These are phyloP conservation scores for Andrena praecox DNA, from an alignment of 2,888 invertebrate species.

Conservation along the genomic window DNA sequence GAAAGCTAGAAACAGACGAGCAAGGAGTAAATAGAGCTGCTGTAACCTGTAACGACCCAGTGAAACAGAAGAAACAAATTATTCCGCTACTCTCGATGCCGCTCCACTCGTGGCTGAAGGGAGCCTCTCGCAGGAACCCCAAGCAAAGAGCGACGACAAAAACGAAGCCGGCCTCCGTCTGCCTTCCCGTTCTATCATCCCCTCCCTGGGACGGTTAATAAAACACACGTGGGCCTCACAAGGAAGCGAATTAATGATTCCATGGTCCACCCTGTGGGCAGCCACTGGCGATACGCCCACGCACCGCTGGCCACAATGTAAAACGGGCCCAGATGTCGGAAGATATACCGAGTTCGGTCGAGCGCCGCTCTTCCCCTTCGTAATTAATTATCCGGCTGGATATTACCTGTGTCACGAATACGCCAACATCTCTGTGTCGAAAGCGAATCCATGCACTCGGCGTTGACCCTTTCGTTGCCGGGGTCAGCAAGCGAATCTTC, in stretches of 20 bases:
- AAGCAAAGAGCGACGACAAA: background rate
- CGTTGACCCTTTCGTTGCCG: background rate
- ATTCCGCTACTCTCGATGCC: background rate
- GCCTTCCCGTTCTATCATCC: slow-evolving; percentile 12
- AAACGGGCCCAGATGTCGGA: slow-evolving; percentile 76
- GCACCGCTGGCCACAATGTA: slow-evolving; percentile 76
- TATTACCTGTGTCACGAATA: slow-evolving; percentile 65
- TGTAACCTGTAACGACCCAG: too few relatives aligned
- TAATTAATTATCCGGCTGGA: slow-evolving; percentile 80
- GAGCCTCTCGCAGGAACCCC: background rate
- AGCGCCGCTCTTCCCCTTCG: slow-evolving; percentile 62
- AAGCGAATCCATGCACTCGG: background rate
- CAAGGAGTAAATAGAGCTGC: too few relatives aligned
- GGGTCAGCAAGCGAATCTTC: background rate
- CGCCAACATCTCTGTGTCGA: slow-evolving; percentile 9
- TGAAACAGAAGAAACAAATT: too few relatives aligned
- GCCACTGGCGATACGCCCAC: slow-evolving; percentile 78
- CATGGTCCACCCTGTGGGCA: slow-evolving; percentile 67
- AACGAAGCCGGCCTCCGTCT: background rate
- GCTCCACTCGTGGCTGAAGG: background rate
- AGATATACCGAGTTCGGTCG: slow-evolving; percentile 74
- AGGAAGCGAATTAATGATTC: slow-evolving; percentile 76
- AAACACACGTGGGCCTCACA: slow-evolving; percentile 46
- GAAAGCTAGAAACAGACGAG: too few relatives aligned
- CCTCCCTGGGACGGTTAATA: slow-evolving; percentile 46